Conservation (phyloP, 1,140 invertebrate genomes). For the Periplaneta americana region DNA sequence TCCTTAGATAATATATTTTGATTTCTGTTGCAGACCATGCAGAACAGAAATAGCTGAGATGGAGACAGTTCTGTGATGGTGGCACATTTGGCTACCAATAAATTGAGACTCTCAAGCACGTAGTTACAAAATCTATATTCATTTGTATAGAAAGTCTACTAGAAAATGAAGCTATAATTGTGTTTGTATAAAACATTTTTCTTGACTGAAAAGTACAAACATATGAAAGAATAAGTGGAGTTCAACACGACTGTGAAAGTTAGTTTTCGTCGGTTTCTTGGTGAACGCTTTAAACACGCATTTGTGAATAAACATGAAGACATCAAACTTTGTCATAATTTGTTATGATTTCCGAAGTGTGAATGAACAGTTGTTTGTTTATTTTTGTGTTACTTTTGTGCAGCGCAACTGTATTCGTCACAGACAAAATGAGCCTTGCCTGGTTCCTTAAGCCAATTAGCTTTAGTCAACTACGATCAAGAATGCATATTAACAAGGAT, state of each 20-base stretch:
- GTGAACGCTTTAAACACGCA: background rate
- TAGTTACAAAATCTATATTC: background rate
- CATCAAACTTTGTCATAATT: background rate
- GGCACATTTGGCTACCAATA: conserved; percentile 7
- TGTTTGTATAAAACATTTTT: background rate
- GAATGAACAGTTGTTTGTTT: background rate
- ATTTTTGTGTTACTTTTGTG: background rate
- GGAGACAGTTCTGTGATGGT: conserved; percentile 80
- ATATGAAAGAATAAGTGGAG: background rate
- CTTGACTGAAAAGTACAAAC: background rate
- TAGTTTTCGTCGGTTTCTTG: no score
- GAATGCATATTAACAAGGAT: background rate
- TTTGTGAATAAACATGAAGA: background rate
- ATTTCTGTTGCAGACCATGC: conserved; percentile 43
- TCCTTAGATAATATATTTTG: no score
- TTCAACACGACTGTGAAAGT: no score
- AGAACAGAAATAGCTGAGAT: conserved; percentile 76
- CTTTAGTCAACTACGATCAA: background rate
- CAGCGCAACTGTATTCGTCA: background rate
- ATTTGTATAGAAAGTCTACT: background rate
- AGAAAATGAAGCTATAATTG: background rate
- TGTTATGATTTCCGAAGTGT: background rate
- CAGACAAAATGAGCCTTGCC: background rate
- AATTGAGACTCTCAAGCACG: background rate
- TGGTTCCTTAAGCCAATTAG: background rate